These are phyloP conservation scores for Acanthornis magna DNA, from an alignment of 2,797 vertebrate species.

Conservation along the genomic window DNA sequence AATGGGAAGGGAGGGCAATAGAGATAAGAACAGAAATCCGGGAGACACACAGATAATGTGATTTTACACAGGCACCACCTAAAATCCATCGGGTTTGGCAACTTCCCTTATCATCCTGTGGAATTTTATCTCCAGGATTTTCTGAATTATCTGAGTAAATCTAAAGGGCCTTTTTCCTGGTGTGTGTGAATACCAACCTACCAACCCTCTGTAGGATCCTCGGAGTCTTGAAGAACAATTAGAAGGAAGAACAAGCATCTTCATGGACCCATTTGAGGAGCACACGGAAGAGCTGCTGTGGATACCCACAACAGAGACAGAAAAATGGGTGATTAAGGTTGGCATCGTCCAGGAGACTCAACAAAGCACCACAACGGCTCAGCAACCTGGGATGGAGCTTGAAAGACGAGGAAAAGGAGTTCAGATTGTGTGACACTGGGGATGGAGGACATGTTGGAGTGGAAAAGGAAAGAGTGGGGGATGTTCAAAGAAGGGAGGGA, in stretches of 20 bases:
- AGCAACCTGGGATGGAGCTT: not conserved
- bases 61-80: not conserved
- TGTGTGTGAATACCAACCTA: not conserved
- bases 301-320: not conserved
- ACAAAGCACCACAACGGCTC: not conserved
- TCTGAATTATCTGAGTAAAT: not conserved
- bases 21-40: not conserved
- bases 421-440: not conserved
- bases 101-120: not conserved
- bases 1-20: not conserved
- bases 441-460: not conserved
- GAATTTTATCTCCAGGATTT: not conserved
- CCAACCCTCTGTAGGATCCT: not conserved
- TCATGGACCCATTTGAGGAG: not conserved
- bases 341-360: accelerated
- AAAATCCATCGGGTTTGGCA: not conserved
- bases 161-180: not conserved
- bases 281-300: not conserved
- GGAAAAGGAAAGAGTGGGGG: not conserved
- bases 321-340: not conserved
- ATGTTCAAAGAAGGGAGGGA: not conserved
- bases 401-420: not conserved
- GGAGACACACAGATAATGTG: not conserved
- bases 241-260: not conserved
- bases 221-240: not conserved